A percentile compares a stretch with the other conserved stretches of the same genome.
phyloP scores from a whole-genome alignment of 2,888 invertebrate genomes.

The Pachydiplax longipennis region DNA sequence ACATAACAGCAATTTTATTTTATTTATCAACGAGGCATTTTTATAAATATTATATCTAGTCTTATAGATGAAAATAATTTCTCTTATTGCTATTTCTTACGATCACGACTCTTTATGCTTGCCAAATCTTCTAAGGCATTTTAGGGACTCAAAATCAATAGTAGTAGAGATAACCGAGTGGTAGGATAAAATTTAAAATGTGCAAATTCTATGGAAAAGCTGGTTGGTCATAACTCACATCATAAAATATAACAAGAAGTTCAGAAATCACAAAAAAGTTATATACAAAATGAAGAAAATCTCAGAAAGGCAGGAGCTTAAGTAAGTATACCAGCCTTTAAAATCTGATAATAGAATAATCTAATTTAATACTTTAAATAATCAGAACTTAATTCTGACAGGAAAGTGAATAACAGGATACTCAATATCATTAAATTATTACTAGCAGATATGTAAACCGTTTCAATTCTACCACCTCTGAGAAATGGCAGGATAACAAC shows the following conservation, averaged over 20 bases:
- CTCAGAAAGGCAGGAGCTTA: not conserved
- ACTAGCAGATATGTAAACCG: not conserved
- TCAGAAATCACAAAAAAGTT: not conserved
- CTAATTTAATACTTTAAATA: not conserved
- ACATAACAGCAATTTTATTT: conserved; percentile 32
- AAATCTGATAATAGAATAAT: not conserved
- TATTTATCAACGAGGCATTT: conserved; percentile 37
- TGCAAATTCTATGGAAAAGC: not conserved
- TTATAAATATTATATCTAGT: conserved; percentile 40
- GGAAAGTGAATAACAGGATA: not conserved
- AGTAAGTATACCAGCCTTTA: not conserved
- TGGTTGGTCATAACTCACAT: not conserved
- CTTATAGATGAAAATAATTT: conserved; percentile 43
- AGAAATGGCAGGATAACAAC: not conserved
- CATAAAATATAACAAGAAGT: not conserved
- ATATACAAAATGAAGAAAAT: not conserved
- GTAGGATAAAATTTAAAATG: not conserved
- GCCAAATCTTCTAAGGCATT: conserved; percentile 42
- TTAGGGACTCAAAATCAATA: conserved; percentile 12
- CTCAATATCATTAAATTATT: not conserved
- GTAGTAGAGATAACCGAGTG: not conserved
- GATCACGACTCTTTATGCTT: conserved; percentile 28
- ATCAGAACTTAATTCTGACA: not conserved
- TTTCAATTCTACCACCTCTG: not conserved
- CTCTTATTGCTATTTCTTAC: conserved; percentile 39